Evolutionary conservation across 2,888 invertebrate genomes (phyloP), one percentile per base, ranked within the genome.

Genomic region (Blomia tropicalis): DNA sequence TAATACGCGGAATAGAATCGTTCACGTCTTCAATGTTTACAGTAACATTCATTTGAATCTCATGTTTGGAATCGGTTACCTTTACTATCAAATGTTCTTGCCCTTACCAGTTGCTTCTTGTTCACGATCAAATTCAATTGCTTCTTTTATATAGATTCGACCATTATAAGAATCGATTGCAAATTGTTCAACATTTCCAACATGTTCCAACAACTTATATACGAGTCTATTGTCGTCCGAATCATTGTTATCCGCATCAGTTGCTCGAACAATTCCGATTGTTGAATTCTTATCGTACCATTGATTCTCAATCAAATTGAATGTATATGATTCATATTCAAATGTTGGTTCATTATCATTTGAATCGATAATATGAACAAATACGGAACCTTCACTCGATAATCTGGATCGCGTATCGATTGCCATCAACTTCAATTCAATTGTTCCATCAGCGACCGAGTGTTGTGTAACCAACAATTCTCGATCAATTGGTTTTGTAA

Each of bases 281-380:
- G 85, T 82, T 23, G 22, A 4, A 36, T 43, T 61, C 3, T 29
- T 27, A 4, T 43, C 31, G 32, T 60, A 61, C 14, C 29, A 51
- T 60, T 83, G 76, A 73, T 93, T 92, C 77, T 95, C 95, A 67
- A 81, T 78, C 0, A 93, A 83, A 58, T 76, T 78, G 0, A 85
- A 83, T 68, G 80, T 81, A 72, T 90, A 90, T 62, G 83, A 82
- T 71, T 85, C 84, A 43, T 65, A 67, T 69, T 82, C 83, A 73
- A 93, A 93, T 70, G 84, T 83, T 0, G 93, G 93, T 68, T 83
- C 83, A 73, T 92, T 89, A 73, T 93, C 93, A 74, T 93, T 93
- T 63, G 89, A 85, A 74, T 95, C 95, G 75, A 89, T 85, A 11
- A 95, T 91, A 60, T 87, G 79, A 64, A 95, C 83, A 70, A 82